A percentile compares a stretch with the other conserved stretches of the same genome.
These are phyloP conservation scores for Nomia melanderi DNA, from an alignment of 1,140 invertebrate species.

Conservation along the genomic window DNA sequence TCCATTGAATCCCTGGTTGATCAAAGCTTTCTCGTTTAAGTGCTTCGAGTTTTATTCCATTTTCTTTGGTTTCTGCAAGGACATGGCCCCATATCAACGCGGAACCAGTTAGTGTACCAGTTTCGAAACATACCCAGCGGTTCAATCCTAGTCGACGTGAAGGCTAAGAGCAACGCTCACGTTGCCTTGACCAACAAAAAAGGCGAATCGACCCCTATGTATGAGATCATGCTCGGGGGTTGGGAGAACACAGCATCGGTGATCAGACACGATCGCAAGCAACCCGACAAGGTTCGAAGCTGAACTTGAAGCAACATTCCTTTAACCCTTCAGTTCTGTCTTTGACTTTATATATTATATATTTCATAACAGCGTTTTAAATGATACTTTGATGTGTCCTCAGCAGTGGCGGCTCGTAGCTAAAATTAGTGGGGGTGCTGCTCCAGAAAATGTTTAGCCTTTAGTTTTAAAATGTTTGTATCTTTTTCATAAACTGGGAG, in stretches of 20 bases:
- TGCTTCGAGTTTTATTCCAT: not conserved
- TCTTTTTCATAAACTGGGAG: no score
- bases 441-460: no score
- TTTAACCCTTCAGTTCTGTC: not conserved
- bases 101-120: constrained; percentile 82
- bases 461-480: no score
- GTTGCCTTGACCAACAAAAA: constrained; percentile 81
- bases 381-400: no score
- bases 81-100: constrained; percentile 78
- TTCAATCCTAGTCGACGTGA: constrained; percentile 81
- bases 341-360: no score
- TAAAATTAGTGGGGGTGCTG: no score
- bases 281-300: constrained; percentile 84
- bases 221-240: constrained; percentile 84
- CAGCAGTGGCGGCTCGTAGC: no score
- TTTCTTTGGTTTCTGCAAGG: constrained; percentile 30
- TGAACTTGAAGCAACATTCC: constrained; percentile 1
- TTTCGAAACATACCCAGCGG: constrained; percentile 82
- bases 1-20: no score
- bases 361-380: no score
- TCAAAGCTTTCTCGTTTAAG: not conserved
- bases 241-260: constrained; percentile 84
- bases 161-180: constrained; percentile 83
- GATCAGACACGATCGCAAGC: constrained; percentile 83
- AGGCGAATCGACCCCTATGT: constrained; percentile 82